Evolutionary conservation across 2,113 vertebrate species (phyloP).

Genomic region (Dicrurus megarhynchus): DNA sequence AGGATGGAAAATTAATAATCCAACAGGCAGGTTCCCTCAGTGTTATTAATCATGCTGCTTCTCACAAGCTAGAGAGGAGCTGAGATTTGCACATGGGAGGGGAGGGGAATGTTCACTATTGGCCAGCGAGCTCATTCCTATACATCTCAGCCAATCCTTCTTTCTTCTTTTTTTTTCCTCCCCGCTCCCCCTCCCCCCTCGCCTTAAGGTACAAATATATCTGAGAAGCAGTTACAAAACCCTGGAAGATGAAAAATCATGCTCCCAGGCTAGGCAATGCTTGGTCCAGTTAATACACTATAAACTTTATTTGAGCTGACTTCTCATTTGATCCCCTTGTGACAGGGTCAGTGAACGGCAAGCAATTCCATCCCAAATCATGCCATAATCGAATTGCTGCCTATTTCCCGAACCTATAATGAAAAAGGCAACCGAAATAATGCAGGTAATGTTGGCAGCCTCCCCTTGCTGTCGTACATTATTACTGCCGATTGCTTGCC

Average conservation of each 20-base stretch:
- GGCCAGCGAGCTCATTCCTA: slow-evolving; percentile 77
- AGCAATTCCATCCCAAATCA: slow-evolving; percentile 87
- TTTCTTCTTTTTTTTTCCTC: background rate
- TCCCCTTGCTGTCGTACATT: slow-evolving; percentile 85
- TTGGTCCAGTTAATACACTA: slow-evolving; percentile 83
- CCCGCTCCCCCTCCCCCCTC: background rate
- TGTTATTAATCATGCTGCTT: slow-evolving; percentile 86
- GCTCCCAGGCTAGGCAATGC: slow-evolving; percentile 73
- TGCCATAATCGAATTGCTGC: slow-evolving; percentile 87
- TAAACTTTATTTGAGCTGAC: slow-evolving; percentile 92
- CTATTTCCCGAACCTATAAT: slow-evolving; percentile 88
- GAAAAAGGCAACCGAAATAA: slow-evolving; percentile 88
- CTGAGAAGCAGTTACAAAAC: slow-evolving; percentile 76
- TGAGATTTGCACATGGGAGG: slow-evolving; percentile 75
- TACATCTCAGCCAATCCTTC: slow-evolving; percentile 81
- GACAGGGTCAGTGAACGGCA: slow-evolving; percentile 83
- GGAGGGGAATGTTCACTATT: slow-evolving; percentile 75
- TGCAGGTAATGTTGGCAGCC: slow-evolving; percentile 84
- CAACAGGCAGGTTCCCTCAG: slow-evolving; percentile 82
- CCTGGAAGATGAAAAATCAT: slow-evolving; percentile 74
- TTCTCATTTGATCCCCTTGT: slow-evolving; percentile 84
- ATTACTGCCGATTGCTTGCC: slow-evolving; percentile 87
- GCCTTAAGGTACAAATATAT: slow-evolving; percentile 80
- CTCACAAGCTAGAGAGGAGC: slow-evolving; percentile 74
- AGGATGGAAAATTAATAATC: slow-evolving; percentile 87